phyloP scores from a whole-genome alignment of 2,113 vertebrate genomes.

The Podiceps cristatus region DNA sequence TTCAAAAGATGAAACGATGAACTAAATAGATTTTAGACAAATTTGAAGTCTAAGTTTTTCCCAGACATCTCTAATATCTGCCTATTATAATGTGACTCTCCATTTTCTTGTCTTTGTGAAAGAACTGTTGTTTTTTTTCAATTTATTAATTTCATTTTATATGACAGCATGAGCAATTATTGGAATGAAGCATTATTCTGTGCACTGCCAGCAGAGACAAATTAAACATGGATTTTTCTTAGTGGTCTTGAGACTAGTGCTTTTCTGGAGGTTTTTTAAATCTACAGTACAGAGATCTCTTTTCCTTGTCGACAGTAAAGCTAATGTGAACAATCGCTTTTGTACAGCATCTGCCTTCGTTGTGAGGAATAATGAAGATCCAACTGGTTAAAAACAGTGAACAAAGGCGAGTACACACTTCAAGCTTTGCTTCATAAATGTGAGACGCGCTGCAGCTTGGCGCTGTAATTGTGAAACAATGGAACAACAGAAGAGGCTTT shows the following conservation, averaged over 20 bases:
- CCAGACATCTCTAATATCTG: neutral
- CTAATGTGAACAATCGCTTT: neutral
- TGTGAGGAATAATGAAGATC: conserved; percentile 18
- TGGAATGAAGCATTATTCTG: neutral
- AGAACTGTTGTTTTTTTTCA: neutral
- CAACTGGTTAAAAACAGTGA: neutral
- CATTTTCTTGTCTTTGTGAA: neutral
- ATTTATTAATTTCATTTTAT: neutral
- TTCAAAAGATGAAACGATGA: neutral
- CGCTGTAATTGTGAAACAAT: neutral
- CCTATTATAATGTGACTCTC: neutral
- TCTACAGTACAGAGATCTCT: neutral
- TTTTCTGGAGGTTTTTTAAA: neutral
- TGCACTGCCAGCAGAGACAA: neutral
- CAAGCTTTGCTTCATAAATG: neutral
- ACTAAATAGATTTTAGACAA: neutral
- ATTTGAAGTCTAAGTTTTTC: neutral
- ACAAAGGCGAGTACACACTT: neutral
- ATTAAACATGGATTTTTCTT: neutral
- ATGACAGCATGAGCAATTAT: neutral
- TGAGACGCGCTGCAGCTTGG: neutral
- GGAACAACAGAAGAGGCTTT: neutral
- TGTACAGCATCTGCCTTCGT: neutral
- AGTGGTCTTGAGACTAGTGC: neutral
- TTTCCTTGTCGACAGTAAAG: neutral